Conservation (phyloP, 2,113 vertebrate genomes). For the Nannospalax galili region DNA sequence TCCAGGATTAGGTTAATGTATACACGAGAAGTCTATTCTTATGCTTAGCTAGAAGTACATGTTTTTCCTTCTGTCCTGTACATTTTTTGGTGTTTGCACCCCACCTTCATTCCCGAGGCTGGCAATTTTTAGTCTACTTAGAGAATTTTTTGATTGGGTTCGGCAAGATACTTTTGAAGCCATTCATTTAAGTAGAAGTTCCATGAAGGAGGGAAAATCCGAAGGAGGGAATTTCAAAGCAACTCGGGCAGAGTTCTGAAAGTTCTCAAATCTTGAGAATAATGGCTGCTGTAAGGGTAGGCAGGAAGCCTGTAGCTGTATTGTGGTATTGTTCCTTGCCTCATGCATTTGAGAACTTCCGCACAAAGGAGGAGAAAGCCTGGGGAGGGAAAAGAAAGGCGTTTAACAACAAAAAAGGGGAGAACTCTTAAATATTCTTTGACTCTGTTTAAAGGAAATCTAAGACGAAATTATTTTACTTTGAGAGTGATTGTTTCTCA, state of each 20-base stretch:
- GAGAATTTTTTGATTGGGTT: slow-evolving; percentile 62
- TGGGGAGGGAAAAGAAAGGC: slow-evolving; percentile 51
- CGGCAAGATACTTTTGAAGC: slow-evolving; percentile 68
- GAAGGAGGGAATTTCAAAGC: slow-evolving; percentile 80
- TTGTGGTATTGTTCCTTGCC: slow-evolving; percentile 72
- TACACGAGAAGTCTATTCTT: not conserved
- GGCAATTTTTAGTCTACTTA: slow-evolving; percentile 49
- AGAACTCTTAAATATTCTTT: slow-evolving; percentile 45
- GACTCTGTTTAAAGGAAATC: slow-evolving; percentile 59
- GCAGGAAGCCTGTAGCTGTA: slow-evolving; percentile 77
- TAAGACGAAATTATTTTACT: slow-evolving; percentile 64
- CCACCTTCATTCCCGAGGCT: slow-evolving; percentile 33
- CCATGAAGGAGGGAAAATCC: slow-evolving; percentile 71
- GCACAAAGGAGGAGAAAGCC: slow-evolving; percentile 74
- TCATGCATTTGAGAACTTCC: slow-evolving; percentile 70
- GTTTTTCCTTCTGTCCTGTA: not conserved
- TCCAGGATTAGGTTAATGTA: slow-evolving; percentile 49
- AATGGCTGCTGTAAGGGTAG: slow-evolving; percentile 79
- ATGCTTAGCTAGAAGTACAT: not conserved
- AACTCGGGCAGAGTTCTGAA: slow-evolving; percentile 68
- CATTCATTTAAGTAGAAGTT: slow-evolving; percentile 70
- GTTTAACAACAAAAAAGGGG: not conserved
- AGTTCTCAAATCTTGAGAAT: slow-evolving; percentile 73
- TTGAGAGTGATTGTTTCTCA: slow-evolving; percentile 56
- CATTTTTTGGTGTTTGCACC: slow-evolving; percentile 51